Conservation (phyloP, 2,888 invertebrate species). For the Dorcus parallelipipedus region DNA sequence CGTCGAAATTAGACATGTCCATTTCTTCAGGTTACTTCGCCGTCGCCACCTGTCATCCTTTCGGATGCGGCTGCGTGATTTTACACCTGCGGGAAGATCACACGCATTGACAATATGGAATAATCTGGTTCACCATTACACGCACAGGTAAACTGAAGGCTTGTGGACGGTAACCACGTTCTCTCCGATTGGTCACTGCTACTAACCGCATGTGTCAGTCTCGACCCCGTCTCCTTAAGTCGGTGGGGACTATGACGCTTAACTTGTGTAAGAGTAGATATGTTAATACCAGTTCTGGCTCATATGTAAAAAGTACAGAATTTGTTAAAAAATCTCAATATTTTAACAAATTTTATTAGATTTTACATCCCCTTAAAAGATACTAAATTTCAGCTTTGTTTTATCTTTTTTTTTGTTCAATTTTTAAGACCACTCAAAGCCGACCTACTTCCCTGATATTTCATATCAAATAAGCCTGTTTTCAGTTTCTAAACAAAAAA, state of each 20-base stretch:
- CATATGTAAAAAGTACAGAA: conserved; percentile 3
- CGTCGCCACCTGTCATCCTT: conserved; percentile 28
- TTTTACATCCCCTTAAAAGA: no score
- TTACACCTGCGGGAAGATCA: not conserved
- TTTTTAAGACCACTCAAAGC: no score
- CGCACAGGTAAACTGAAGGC: conserved; percentile 23
- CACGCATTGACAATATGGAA: conserved; percentile 8
- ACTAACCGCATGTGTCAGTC: conserved; percentile 23
- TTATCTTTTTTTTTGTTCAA: no score
- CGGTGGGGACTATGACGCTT: conserved; percentile 8
- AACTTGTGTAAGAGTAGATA: conserved; percentile 2
- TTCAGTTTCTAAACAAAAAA: no score
- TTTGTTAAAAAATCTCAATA: not conserved
- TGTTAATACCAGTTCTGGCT: conserved; percentile 4
- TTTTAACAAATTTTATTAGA: no score
- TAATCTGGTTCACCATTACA: conserved; percentile 26
- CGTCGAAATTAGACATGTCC: conserved; percentile 34
- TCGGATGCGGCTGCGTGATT: conserved; percentile 5
- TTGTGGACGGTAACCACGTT: conserved; percentile 14
- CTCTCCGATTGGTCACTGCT: conserved; percentile 29
- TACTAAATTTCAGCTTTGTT: no score
- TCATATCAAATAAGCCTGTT: no score
- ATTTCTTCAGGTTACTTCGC: conserved; percentile 28
- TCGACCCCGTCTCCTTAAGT: conserved; percentile 11
- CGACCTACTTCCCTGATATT: no score